Evolutionary conservation across 1,140 invertebrate species (phyloP), one percentile per base, ranked within the genome.

Genomic region (Drosophila tristis): DNA sequence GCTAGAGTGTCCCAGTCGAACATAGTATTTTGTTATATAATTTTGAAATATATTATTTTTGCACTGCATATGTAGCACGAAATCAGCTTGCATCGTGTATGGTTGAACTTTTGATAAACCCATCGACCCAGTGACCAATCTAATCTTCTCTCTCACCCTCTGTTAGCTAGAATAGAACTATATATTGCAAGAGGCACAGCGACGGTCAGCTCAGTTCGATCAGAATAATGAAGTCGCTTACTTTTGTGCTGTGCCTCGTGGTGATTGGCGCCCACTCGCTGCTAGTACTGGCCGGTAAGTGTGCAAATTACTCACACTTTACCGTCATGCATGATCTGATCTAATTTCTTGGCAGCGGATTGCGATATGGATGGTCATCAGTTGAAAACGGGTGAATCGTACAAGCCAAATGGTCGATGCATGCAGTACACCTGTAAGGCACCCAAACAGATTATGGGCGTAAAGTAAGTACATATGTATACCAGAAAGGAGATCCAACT

Each of bases 211-310:
- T 73, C 15, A 74, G 60, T 66, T 53, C 16, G 20, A 16, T 26
- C 7, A 1, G 26, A 3, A 65, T 20, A 16, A 87, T 86, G 84
- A 64, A 78, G 20, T 47, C 70, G 15, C 39, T 62, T 8, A 78
- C 74, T 43, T 59, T 89, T 65, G 70, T 87, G n/a, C 70, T 87
- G 2, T 89, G 74, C 49, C 39, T 78, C 20, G 13, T 86, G n/a
- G 70, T 86, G 25, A 49, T 86, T 29, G 61, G 54, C 4, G 63
- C 67, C 56, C 80, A 85, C 29, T 44, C 56, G 11, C 16, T 81
- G 2, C 26, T 85, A n/a, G 82, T 78, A n/a, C 44, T 78, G 29
- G 68, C 63, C 25, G 60, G 81, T 85, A 49, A 50, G 77, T 65
- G 7, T 8, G 29, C 7, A 3, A 8, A 31, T 8, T 31, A 31